A percentile compares a stretch with the other conserved stretches of the same genome.
phyloP scores from a whole-genome alignment of 2,797 vertebrate genomes.

The Chrysolophus pictus region DNA sequence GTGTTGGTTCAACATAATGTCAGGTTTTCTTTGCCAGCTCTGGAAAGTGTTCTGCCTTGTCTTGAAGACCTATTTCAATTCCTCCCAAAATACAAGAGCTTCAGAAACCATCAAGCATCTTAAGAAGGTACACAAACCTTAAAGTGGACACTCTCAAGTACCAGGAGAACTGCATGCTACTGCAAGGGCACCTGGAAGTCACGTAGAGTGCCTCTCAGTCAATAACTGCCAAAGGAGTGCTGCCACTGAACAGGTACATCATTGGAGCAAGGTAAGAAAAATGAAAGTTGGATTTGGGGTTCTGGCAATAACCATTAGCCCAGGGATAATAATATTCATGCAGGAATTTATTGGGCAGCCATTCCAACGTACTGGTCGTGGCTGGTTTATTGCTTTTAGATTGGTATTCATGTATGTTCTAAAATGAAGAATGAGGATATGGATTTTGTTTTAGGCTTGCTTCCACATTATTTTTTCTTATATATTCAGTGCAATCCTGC shows the following conservation, averaged over 20 bases:
- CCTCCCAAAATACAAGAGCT: background rate
- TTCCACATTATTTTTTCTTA: background rate
- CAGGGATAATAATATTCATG: background rate
- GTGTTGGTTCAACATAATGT: background rate
- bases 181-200: background rate
- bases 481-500: background rate
- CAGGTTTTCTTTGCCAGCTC: background rate
- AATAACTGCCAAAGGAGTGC: background rate
- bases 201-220: background rate
- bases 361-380: fast-evolving
- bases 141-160: background rate
- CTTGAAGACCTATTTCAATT: background rate
- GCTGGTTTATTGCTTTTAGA: background rate
- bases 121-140: background rate
- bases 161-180: background rate
- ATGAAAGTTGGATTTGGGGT: background rate
- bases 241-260: background rate
- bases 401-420: background rate
- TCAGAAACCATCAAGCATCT: background rate
- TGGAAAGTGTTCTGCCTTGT: background rate
- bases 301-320: background rate
- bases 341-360: background rate
- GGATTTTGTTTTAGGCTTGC: background rate
- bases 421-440: background rate
- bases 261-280: background rate